Evolutionary conservation across 2,797 vertebrate genomes (phyloP).

Genomic region (Sebastes glaucus): DNA sequence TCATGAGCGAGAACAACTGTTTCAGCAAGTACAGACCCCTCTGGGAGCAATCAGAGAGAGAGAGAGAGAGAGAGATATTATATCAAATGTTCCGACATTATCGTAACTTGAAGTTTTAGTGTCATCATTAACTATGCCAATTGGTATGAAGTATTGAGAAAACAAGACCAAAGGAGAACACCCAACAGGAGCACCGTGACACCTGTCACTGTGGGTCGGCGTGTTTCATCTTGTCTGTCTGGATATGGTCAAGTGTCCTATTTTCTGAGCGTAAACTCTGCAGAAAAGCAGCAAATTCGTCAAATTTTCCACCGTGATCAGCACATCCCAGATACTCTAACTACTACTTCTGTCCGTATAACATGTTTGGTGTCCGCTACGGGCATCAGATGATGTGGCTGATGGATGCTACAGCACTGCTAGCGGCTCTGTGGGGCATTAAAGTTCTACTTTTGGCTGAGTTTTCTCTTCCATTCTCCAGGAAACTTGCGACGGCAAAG

Average conservation of each 20-base stretch:
- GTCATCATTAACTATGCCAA: background rate
- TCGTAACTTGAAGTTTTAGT: background rate
- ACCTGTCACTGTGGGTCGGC: background rate
- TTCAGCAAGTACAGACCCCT: constrained; percentile 37
- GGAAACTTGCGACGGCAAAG: too few relatives aligned
- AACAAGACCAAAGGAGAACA: background rate
- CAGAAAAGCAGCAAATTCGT: background rate
- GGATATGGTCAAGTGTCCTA: background rate
- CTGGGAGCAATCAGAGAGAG: constrained; percentile 44
- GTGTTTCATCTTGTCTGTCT: background rate
- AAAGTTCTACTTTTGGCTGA: background rate
- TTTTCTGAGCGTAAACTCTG: background rate
- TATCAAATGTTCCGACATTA: constrained; percentile 15
- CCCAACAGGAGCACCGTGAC: background rate
- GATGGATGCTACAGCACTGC: background rate
- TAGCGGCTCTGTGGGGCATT: background rate
- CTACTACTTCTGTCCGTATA: background rate
- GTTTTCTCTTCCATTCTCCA: too few relatives aligned
- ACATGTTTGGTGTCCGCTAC: background rate
- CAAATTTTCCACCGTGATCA: background rate
- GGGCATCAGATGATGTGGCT: background rate
- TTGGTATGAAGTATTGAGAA: background rate
- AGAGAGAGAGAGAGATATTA: background rate
- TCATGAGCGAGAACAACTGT: constrained; percentile 48
- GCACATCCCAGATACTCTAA: background rate